Evolutionary conservation across 2,113 vertebrate genomes (phyloP), one percentile per base, ranked within the genome.

Genomic region (Clupea harengus): DNA sequence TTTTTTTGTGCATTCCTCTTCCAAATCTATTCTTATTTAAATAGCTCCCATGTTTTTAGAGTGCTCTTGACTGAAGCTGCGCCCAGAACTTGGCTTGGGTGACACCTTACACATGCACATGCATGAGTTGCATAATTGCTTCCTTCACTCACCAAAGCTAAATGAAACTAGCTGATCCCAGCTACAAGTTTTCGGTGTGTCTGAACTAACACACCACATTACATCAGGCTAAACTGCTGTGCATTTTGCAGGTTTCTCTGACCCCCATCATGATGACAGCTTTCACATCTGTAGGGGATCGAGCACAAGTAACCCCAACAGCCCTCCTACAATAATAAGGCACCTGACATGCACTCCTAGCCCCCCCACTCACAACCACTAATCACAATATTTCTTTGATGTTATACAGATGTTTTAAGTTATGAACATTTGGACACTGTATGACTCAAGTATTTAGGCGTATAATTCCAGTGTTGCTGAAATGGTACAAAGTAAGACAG

Each of bases 281-380:
- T 32, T 18, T 32, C 72, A 78, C 72, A 57, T 90, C 84, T 84
- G 86, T 81, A 60, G 83, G 84, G 89, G 87, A 87, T 92, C 88
- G 88, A 89, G 90, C 91, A 92, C 93, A 93, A 93, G 83, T 47
- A 80, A 93, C 88, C 88, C 86, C 88, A 90, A 90, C 91, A 92
- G 91, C 93, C 25, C 45, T 52, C 52, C 5, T 17, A 0, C 28
- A 32, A 39, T 44, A 78, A 78, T 78, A 78, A 78, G 72, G 72
- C 72, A 78, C 88, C 87, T 87, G 86, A 39, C 78, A 54, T 11
- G 82, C 86, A 86, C 89, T 89, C 87, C 85, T 7, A 75, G 44
- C 81, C 85, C 81, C 75, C 85, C 22, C 44, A 45, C 45, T 39
- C 72, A 15, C 11, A 28, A 78, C 72, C 72, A 39, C 81, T 75